Base-by-base conservation (phyloP, 2,888 invertebrate genomes). In the Andrena fulva region DNA sequence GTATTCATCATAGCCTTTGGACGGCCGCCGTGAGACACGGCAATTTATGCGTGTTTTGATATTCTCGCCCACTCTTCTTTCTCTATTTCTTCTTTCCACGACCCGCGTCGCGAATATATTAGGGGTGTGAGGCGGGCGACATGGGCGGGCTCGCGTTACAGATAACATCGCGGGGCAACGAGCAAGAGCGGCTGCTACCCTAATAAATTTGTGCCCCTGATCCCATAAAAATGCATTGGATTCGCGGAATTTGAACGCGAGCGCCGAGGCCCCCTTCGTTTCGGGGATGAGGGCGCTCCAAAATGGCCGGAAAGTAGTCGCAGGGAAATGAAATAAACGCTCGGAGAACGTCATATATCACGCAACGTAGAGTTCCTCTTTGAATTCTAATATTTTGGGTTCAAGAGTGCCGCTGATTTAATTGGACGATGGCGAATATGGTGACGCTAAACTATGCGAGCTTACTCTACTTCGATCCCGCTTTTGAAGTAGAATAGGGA, bases 191-290 rank as follows among this genome's bases (percentile, higher is more conserved):
- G 84, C 87, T 82, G 85, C 86, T 83, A 82, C 89, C 87, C 88
- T 90, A 90, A 92, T 92, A 92, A 92, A 92, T 92, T 91, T 87
- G 88, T 88, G 88, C 85, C 87, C 82, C 87, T 87, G 91, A 91
- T 91, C 91, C 90, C 87, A 91, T 92, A 91, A 92, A 92, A 92
- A 92, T 92, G 91, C 91, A 92, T 92, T 91, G 92, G 88, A 89
- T 91, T 89, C 89, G 84, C 70, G 72, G 83, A 80, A 81, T 79
- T 70, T 60, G 64, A 76, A 72, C 79, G 68, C 29, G 73, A 29
- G 12, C 27, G 24, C 48, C 72, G 20, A 29, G 20, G 54, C 67
- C 24, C 33, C 10, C 29, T 33, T 62, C 16, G 62, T 6, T n/a
- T 35, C 16, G 7, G 29, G 29, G 29, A 35, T 16, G 35, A 33